Conservation (phyloP, 1,140 invertebrate species). For the Drosophila sulfurigaster region DNA sequence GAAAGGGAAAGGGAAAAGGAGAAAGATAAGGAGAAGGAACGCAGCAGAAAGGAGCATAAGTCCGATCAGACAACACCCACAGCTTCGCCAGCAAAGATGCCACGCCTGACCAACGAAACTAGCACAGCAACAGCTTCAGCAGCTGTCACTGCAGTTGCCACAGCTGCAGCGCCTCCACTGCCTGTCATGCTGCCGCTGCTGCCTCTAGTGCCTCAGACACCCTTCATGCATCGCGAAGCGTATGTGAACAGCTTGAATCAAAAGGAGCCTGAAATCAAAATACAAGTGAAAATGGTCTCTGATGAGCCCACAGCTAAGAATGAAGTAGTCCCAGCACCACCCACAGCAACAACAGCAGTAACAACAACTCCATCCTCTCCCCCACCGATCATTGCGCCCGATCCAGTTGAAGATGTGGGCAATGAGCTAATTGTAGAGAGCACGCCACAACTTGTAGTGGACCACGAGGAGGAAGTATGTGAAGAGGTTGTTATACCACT, state of each 20-base stretch:
- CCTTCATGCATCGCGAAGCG: conserved; percentile 68
- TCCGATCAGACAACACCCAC: conserved; percentile 25
- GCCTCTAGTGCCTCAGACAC: conserved; percentile 77
- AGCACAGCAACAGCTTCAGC: background rate
- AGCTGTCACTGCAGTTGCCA: conserved; percentile 4
- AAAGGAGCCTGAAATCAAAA: conserved; percentile 84
- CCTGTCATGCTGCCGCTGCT: conserved; percentile 54
- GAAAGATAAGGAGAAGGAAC: conserved; percentile 33
- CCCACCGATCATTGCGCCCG: conserved; percentile 1
- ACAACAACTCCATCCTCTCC: conserved; percentile 11
- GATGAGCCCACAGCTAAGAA: conserved; percentile 63
- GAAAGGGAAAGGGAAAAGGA: conserved; percentile 39
- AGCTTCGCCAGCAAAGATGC: conserved; percentile 60
- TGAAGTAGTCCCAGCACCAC: conserved; percentile 26
- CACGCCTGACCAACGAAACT: conserved; percentile 39
- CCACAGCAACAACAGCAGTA: background rate
- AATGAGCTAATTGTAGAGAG: conserved; percentile 66
- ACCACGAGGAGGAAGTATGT: conserved; percentile 78
- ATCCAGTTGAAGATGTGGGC: conserved; percentile 63
- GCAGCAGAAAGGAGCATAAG: conserved; percentile 48
- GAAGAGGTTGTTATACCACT: conserved; percentile 64
- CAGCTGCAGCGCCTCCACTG: conserved; percentile 2
- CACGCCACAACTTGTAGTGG: conserved; percentile 73
- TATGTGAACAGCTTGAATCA: conserved; percentile 75
- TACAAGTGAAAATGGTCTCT: conserved; percentile 80